Conservation (phyloP, 2,888 invertebrate genomes). For the Andrena fulva region DNA sequence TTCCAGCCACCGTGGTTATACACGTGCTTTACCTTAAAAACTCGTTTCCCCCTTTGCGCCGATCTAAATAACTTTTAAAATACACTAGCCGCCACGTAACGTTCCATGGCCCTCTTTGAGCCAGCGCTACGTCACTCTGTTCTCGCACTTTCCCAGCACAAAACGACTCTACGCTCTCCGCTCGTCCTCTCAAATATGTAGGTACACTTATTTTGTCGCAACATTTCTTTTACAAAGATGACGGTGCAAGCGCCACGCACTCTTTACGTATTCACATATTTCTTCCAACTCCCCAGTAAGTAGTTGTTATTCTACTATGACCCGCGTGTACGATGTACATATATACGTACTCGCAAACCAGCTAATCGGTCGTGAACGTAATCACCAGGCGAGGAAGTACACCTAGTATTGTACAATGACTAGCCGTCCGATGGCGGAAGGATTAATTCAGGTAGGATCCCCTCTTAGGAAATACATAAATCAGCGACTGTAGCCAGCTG, state of each 20-base stretch:
- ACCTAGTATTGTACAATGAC: background rate
- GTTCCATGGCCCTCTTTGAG: background rate
- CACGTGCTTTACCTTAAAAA: slow-evolving; percentile 3
- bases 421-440: background rate
- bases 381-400: background rate
- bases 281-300: background rate
- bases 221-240: background rate
- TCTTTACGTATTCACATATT: background rate
- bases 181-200: background rate
- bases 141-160: background rate
- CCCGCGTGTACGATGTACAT: too few relatives aligned
- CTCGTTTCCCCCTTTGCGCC: slow-evolving; percentile 6
- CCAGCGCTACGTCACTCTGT: background rate
- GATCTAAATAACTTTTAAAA: slow-evolving; percentile 28
- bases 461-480: slow-evolving; percentile 18
- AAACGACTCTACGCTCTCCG: background rate
- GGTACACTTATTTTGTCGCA: background rate
- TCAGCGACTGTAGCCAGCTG: background rate
- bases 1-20: slow-evolving; percentile 13
- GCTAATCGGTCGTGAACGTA: background rate
- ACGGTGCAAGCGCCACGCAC: background rate
- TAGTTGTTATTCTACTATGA: too few relatives aligned
- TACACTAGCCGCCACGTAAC: background rate
- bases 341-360: background rate
- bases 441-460: slow-evolving; percentile 21